These are phyloP conservation scores for Phortica magna DNA, from an alignment of 2,888 invertebrate genomes.

Conservation along the genomic window DNA sequence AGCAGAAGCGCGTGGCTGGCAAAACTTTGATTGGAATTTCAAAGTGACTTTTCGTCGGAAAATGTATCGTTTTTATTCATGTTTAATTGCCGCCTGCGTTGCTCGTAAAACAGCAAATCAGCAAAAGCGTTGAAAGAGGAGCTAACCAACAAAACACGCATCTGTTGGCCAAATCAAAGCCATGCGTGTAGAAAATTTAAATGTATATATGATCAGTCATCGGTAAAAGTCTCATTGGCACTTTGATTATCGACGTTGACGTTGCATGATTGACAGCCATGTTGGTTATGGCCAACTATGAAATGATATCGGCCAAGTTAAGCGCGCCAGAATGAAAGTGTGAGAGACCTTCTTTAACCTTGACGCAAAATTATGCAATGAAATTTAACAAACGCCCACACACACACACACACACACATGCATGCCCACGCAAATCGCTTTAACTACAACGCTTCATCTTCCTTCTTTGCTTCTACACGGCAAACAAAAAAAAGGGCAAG, in stretches of 20 bases:
- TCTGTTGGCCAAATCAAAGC: not conserved
- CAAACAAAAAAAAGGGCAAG: not conserved
- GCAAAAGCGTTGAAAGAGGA: not conserved
- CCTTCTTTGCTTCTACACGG: not conserved
- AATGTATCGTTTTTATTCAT: not conserved
- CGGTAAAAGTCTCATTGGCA: too few species aligned
- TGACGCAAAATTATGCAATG: not conserved
- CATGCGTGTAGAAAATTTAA: not conserved
- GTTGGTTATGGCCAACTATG: not conserved
- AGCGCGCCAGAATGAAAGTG: not conserved
- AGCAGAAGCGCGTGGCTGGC: too few species aligned
- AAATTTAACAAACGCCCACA: not conserved
- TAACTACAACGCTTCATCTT: not conserved
- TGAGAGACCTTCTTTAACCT: not conserved
- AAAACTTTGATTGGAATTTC: constrained; percentile 6
- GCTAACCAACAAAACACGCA: not conserved
- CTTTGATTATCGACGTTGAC: not conserved
- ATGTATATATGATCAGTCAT: constrained; percentile 4
- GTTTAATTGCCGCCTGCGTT: not conserved
- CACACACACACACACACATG: not conserved
- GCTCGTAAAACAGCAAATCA: not conserved
- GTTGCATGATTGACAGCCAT: not conserved
- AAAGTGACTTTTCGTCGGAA: not conserved
- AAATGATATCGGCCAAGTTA: not conserved
- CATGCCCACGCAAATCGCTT: not conserved